Percentiles rank a stretch among this genome's conserved stretches.
phyloP scores from a whole-genome alignment of 1,140 invertebrate species.

The Leptopilina clavipes region DNA sequence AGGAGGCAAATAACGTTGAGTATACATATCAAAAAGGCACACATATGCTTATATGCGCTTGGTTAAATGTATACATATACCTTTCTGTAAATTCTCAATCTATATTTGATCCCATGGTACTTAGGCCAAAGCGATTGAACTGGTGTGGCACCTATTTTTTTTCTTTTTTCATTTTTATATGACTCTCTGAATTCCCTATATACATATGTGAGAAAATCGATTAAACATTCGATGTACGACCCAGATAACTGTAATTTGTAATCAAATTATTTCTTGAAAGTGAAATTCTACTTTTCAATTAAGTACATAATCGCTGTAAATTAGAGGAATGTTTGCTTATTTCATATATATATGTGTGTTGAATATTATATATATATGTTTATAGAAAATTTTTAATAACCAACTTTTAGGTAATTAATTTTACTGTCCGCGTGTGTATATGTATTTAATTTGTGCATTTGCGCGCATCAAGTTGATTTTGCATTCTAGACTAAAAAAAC shows the following conservation, averaged over 20 bases:
- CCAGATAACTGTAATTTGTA: slow-evolving; percentile 15
- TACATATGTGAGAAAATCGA: not conserved
- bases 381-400: no score
- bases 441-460: no score
- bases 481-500: no score
- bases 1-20: slow-evolving; percentile 7
- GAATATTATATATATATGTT: not conserved
- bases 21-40: not conserved
- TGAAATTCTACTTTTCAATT: slow-evolving; percentile 43
- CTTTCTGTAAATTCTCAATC: slow-evolving; percentile 11
- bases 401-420: no score
- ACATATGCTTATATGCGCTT: not conserved
- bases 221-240: slow-evolving; percentile 13
- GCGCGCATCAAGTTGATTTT: no score
- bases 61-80: not conserved
- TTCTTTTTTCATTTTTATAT: not conserved
- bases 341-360: not conserved
- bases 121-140: slow-evolving; percentile 3
- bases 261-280: slow-evolving; percentile 20
- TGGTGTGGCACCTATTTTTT: slow-evolving; percentile 6
- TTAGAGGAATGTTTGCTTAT: slow-evolving; percentile 3
- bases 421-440: no score
- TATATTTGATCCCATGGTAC: slow-evolving; percentile 8
- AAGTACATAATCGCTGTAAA: slow-evolving; percentile 36
- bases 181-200: not conserved